These are phyloP conservation scores for Hyperoplus immaculatus DNA, from an alignment of 2,797 vertebrate species.

Conservation along the genomic window DNA sequence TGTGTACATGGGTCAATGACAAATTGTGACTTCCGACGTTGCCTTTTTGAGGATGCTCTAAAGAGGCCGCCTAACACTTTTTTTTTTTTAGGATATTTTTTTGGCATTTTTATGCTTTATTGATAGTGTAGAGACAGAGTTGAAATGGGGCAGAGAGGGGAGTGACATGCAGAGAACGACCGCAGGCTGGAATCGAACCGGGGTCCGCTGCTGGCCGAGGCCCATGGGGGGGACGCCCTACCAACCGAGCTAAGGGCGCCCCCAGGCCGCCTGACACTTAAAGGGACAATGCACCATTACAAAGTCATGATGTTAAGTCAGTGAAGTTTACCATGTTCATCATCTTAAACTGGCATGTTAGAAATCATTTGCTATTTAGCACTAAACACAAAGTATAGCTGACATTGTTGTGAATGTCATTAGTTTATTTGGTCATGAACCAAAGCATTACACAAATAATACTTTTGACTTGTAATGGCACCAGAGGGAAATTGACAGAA, in stretches of 20 bases:
- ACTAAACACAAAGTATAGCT: not conserved
- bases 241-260: no score
- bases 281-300: conserved; percentile 3
- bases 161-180: no score
- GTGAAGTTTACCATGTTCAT: not conserved
- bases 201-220: no score
- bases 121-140: no score
- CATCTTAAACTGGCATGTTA: no score
- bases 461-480: no score
- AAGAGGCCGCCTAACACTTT: not conserved
- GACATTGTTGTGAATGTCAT: not conserved
- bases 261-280: not conserved
- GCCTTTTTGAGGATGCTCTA: not conserved
- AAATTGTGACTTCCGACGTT: conserved; percentile 53
- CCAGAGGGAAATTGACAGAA: not conserved
- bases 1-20: conserved; percentile 58
- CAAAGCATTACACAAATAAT: not conserved
- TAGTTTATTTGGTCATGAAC: not conserved
- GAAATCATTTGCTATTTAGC: not conserved
- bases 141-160: no score
- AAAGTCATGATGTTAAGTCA: no score
- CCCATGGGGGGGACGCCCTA: no score
- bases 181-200: no score
- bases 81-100: no score
- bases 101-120: no score